Evolutionary conservation across 2,888 invertebrate species (phyloP), one percentile per base, ranked within the genome.

Genomic region (Gastracanthus pulcherrimus): DNA sequence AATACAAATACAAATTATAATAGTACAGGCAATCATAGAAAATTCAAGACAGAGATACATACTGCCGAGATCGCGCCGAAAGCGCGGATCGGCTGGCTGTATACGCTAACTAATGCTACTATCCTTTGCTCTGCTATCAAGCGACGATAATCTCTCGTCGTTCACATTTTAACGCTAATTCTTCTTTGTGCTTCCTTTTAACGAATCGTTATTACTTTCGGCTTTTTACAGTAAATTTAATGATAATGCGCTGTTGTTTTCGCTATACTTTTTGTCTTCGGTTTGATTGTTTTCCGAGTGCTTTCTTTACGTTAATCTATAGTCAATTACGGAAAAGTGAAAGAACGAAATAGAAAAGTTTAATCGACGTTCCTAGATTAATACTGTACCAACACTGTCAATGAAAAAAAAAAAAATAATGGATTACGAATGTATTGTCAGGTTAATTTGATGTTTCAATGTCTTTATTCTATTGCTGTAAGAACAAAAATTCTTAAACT

Each of bases 381-480:
- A 38, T 23, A 29, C 7, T 58, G 31, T 55, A 66, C 38, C 70
- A 23, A 58, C 29, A 51, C n/a, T 69, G 51, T 80, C 69, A 69
- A 75, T 69, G 19, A 51, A 29, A 38, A 60, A 34, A 38, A 70
- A 62, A 36, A n/a, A 60, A 64, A 41, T 6, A 31, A 67, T 45
- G 41, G 29, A 26, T 16, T 34, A 48, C n/a, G 36, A 31, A 51
- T 38, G 64, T 51, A 64, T 66, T 64, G 48, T 78, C 48, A 29
- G 34, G 58, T 72, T 79, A 31, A 71, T 74, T 75, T 80, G 69
- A 66, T 76, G 80, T 80, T 41, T 80, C 31, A 36, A 26, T 71
- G 80, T 80, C 58, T 80, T 64, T 66, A 66, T 76, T 71, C 76
- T 26, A 71, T 71, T 69, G 75, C 31, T 70, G 76, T 80, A 36